phyloP scores from a whole-genome alignment of 2,797 vertebrate genomes.

The Esox masquinongy region DNA sequence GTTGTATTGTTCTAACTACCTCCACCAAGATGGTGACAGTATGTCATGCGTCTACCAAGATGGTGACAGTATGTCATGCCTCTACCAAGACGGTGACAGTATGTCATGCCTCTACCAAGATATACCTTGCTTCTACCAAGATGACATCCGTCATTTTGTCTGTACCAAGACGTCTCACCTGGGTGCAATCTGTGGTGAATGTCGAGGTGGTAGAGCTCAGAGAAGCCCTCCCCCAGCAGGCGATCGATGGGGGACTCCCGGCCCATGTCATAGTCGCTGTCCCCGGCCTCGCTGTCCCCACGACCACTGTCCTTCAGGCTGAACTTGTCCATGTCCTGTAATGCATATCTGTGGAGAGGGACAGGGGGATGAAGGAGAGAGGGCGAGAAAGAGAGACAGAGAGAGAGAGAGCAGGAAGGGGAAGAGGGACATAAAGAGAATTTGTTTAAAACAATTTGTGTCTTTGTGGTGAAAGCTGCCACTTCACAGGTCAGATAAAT shows the following conservation, averaged over 20 bases:
- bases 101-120: too few species aligned
- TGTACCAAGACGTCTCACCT: constrained; percentile 74
- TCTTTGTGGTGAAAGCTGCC: background rate
- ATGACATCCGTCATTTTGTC: background rate
- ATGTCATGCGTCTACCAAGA: too few species aligned
- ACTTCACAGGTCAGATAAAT: background rate
- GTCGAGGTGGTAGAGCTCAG: constrained; percentile 95
- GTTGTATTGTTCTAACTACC: too few species aligned
- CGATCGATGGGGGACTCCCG: constrained; percentile 98
- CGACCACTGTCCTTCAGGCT: constrained; percentile 99
- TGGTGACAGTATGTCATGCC: too few species aligned
- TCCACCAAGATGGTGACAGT: too few species aligned
- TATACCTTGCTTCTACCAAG: background rate
- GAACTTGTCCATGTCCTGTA: constrained; percentile 99
- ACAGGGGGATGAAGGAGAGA: background rate
- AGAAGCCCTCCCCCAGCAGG: constrained; percentile 95
- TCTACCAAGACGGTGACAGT: background rate
- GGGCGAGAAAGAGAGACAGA: too few species aligned
- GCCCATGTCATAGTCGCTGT: constrained; percentile 99
- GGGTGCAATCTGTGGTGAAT: constrained; percentile 92
- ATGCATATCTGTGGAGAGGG: constrained; percentile 84
- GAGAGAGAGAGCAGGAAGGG: too few species aligned
- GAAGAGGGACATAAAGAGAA: background rate
- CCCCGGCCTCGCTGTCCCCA: constrained; percentile 97
- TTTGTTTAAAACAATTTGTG: background rate